Conservation (phyloP, 2,888 invertebrate species). For the Parthenolecanium corni region DNA sequence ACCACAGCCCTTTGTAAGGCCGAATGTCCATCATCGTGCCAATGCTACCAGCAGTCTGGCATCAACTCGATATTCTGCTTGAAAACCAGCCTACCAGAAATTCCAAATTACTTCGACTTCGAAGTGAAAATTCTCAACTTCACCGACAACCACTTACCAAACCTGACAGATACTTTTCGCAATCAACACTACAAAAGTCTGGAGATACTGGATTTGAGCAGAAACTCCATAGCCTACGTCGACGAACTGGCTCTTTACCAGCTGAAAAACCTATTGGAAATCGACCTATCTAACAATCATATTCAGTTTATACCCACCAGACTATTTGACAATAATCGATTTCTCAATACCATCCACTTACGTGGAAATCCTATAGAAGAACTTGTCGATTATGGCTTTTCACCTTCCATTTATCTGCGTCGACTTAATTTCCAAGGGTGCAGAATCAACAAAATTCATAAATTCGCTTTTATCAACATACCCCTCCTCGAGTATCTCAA, state of each 20-base stretch:
- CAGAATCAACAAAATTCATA: background rate
- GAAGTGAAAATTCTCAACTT: constrained; percentile 12
- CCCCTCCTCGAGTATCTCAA: constrained; percentile 10
- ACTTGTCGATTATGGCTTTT: background rate
- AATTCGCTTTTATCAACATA: background rate
- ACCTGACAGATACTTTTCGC: background rate
- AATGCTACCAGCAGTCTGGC: constrained; percentile 10
- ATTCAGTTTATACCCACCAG: background rate
- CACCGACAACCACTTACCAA: background rate
- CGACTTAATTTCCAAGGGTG: constrained; percentile 13
- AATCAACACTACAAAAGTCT: background rate
- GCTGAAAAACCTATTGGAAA: constrained; percentile 8
- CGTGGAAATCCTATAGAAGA: constrained; percentile 9
- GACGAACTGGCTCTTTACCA: background rate
- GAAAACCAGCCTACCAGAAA: background rate
- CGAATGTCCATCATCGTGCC: constrained; percentile 1
- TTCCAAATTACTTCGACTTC: constrained; percentile 8
- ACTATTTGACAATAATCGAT: constrained; percentile 8
- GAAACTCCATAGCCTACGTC: background rate
- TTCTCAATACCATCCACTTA: constrained; percentile 6
- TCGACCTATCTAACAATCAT: constrained; percentile 6
- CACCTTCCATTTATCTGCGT: constrained; percentile 1
- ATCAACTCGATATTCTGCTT: constrained; percentile 10
- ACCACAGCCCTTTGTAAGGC: background rate
- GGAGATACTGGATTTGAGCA: constrained; percentile 10